Evolutionary conservation across 1,140 invertebrate genomes (phyloP), one percentile per base, ranked within the genome.

Genomic region (Paralvinella palmiformis): DNA sequence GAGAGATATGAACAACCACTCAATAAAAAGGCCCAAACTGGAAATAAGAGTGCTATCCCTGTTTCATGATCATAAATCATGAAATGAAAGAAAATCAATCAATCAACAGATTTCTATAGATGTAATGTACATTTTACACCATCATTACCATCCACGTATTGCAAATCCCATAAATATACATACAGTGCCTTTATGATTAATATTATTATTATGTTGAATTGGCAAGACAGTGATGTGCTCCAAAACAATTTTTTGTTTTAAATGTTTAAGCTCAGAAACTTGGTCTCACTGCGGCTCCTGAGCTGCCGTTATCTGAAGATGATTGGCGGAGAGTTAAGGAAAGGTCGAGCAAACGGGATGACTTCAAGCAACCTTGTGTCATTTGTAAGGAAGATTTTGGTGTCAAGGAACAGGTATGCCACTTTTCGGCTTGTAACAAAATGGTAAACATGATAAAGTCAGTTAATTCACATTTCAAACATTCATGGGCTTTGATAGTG

Each of bases 341-440:
- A 37, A 75, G 70, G 56, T 79, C 78, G 2, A 76, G 78, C 56
- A 56, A 71, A 22, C 63, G 79, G 63, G 70, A 79, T 50, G 79
- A 80, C 52, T 80, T 73, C 3, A 69, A 67, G 24, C 69, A 75
- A 24, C 78, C 78, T 1, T 81, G 79, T 73, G 79, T 78, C 41
- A 81, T 81, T 27, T 81, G 79, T 68, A 79, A 80, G 65, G 79
- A 81, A 65, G 74, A 79, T 32, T 75, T 80, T 71, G 78, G 79
- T 7, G 57, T 71, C 15, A 70, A 76, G 56, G 70, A 77, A 44
- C 79, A 81, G 70, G 77, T 78, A 22, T 57, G 35, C 44, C 15
- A 1, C 2, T 57, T 57, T 33, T 57, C 55, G 3, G n/a, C n/a
- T n/a, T n/a, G n/a, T n/a, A n/a, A n/a, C n/a, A n/a, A n/a, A n/a